These are phyloP conservation scores for Gambusia holbrooki DNA, from an alignment of 2,113 vertebrate species.

Conservation along the genomic window DNA sequence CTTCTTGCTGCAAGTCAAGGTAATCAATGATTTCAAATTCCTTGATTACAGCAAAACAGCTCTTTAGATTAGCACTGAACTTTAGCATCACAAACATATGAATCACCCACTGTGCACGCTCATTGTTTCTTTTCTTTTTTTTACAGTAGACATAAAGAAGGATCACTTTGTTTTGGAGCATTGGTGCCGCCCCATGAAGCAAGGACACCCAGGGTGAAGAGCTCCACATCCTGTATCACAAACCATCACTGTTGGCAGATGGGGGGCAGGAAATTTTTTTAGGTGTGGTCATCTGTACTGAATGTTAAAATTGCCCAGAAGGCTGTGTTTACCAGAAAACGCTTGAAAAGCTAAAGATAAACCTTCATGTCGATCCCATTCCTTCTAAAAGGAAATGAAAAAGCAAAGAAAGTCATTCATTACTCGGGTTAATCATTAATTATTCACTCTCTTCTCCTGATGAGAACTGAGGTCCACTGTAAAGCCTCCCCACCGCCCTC, in stretches of 20 bases:
- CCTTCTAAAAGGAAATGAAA: background rate
- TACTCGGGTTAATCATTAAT: constrained; percentile 24
- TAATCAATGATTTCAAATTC: no score
- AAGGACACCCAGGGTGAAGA: no score
- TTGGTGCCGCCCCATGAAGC: no score
- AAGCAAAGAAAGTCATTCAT: background rate
- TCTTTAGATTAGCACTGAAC: no score
- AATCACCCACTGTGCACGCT: no score
- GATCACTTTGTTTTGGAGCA: no score
- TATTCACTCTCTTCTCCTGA: background rate
- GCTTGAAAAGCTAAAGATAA: background rate
- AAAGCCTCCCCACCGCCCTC: constrained; percentile 30
- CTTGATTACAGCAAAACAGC: no score
- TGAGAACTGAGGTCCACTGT: background rate
- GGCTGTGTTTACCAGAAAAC: background rate
- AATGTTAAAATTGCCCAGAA: background rate
- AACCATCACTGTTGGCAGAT: background rate
- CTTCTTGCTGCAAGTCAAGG: no score
- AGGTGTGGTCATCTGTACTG: background rate
- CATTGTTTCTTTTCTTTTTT: no score
- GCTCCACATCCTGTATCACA: no score
- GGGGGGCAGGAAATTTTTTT: background rate
- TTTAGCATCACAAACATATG: no score
- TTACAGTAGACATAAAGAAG: no score
- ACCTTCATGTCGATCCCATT: background rate